A percentile compares a stretch with the other conserved stretches of the same genome.
Conservation (phyloP, 2,888 invertebrate genomes). For the Lasioglossum villosulum region DNA sequence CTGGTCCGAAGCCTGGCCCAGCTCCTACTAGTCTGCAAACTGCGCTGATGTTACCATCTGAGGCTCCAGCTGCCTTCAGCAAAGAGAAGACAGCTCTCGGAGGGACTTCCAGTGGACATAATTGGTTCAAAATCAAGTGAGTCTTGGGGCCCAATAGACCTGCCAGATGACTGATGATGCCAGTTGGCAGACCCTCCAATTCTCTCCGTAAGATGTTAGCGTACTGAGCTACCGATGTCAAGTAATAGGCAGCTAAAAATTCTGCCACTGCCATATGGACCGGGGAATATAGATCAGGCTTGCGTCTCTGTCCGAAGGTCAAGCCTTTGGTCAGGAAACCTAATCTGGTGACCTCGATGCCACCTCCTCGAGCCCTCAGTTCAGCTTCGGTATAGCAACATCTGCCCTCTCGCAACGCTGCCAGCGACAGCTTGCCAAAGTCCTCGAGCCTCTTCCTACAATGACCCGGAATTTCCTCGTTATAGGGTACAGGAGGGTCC, state of each 20-base stretch:
- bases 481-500: constrained; percentile 76
- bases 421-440: constrained; percentile 85
- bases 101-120: constrained; percentile 86
- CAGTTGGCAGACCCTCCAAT: constrained; percentile 85
- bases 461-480: constrained; percentile 83
- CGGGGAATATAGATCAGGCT: constrained; percentile 84
- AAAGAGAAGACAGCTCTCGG: constrained; percentile 85
- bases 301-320: constrained; percentile 84
- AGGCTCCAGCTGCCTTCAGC: constrained; percentile 86
- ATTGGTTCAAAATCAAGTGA: constrained; percentile 85
- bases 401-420: constrained; percentile 85
- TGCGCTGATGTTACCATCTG: constrained; percentile 85
- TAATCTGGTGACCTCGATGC: constrained; percentile 83
- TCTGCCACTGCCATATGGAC: constrained; percentile 86
- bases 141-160: constrained; percentile 85
- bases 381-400: constrained; percentile 85
- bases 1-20: constrained; percentile 84
- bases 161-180: constrained; percentile 85
- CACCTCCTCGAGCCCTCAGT: constrained; percentile 84
- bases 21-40: constrained; percentile 85
- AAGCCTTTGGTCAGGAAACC: constrained; percentile 84
- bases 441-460: constrained; percentile 85
- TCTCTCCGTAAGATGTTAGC: constrained; percentile 85
- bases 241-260: constrained; percentile 86
- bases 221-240: constrained; percentile 86